Conservation (phyloP, 2,113 vertebrate species). For the Onychostruthus taczanowskii region DNA sequence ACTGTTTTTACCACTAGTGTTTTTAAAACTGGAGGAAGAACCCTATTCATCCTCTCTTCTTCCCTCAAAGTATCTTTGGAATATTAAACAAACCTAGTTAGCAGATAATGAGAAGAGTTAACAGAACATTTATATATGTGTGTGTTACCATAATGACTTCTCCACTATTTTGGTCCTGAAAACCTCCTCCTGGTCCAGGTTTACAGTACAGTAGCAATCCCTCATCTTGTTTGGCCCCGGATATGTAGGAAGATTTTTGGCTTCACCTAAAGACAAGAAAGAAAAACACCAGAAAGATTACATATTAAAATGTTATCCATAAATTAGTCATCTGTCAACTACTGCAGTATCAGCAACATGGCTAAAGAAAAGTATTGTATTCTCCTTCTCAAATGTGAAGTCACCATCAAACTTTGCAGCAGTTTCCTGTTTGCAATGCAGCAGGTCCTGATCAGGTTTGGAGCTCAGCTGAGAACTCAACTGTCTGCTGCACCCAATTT, state of each 20-base stretch:
- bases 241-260: constrained; percentile 96
- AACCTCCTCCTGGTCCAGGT: constrained; percentile 98
- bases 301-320: not conserved
- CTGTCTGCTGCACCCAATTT: not conserved
- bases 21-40: not conserved
- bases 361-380: not conserved
- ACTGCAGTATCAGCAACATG: not conserved
- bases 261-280: constrained; percentile 83
- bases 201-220: constrained; percentile 97
- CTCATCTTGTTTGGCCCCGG: constrained; percentile 97
- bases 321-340: not conserved
- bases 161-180: constrained; percentile 98
- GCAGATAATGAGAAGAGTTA: not conserved
- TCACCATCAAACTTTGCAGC: not conserved
- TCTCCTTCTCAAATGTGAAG: not conserved
- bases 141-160: constrained; percentile 86
- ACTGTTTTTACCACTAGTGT: not conserved
- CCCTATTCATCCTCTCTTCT: not conserved
- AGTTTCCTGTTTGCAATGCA: not conserved
- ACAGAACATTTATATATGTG: not conserved
- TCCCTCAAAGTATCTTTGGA: not conserved
- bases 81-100: not conserved
- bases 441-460: not conserved
- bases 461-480: not conserved
- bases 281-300: not conserved